Conservation (phyloP, 2,797 vertebrate species). For the Gambusia yucatana region DNA sequence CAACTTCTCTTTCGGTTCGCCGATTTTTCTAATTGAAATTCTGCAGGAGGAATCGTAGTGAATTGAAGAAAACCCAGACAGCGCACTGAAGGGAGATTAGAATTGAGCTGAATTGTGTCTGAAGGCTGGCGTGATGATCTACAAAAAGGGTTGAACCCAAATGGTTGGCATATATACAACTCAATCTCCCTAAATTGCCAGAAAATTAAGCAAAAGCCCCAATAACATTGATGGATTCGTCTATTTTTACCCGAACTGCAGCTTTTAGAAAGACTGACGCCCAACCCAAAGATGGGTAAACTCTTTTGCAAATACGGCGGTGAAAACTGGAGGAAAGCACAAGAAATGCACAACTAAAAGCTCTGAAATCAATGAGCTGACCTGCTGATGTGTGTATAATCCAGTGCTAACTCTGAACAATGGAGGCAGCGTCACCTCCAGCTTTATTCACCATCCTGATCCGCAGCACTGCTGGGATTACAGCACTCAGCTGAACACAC, state of each 20-base stretch:
- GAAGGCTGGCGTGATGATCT: not conserved
- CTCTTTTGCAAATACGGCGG: not conserved
- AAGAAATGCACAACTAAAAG: not conserved
- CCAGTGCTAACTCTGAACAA: conserved; percentile 1
- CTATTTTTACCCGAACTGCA: not conserved
- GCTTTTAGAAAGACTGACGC: not conserved
- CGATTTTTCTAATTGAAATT: no score
- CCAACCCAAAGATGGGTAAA: not conserved
- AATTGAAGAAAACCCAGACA: no score
- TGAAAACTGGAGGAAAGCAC: not conserved
- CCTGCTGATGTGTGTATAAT: conserved; percentile 12
- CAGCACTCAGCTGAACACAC: conserved; percentile 24
- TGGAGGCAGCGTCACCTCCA: not conserved
- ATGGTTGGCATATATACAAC: not conserved
- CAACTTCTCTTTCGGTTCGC: no score
- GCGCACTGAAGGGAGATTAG: no score
- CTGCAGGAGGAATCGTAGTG: no score
- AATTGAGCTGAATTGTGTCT: no score
- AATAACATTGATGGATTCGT: not conserved
- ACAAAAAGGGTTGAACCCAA: not conserved
- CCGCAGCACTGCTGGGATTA: conserved; percentile 37
- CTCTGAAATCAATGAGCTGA: conserved; percentile 8
- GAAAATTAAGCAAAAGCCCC: not conserved
- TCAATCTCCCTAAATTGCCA: not conserved
- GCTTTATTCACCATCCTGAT: conserved; percentile 26